phyloP scores from a whole-genome alignment of 2,797 vertebrate genomes.

The Takifugu ocellatus region DNA sequence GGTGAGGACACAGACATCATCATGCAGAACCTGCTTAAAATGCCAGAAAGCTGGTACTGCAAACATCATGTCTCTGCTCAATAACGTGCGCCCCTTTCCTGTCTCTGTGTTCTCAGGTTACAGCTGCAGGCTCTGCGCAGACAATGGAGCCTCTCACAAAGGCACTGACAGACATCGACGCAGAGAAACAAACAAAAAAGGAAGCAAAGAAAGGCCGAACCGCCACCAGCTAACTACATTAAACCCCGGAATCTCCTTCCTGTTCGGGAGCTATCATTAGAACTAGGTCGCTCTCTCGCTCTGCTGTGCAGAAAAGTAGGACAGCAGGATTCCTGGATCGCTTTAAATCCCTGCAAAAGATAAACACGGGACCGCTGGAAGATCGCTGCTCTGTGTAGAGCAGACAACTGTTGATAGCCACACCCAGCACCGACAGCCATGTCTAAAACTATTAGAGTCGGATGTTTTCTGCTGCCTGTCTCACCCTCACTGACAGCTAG shows the following conservation, averaged over 20 bases:
- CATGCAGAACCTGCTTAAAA: constrained; percentile 8
- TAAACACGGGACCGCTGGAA: constrained; percentile 61
- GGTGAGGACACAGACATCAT: background rate
- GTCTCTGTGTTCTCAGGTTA: constrained; percentile 49
- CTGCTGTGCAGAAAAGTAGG: constrained; percentile 49
- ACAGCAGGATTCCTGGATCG: constrained; percentile 66
- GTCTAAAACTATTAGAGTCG: constrained; percentile 60
- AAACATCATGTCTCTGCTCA: constrained; percentile 17
- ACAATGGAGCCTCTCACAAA: constrained; percentile 53
- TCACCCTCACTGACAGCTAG: constrained; percentile 54
- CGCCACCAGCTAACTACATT: constrained; percentile 45
- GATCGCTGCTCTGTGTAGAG: constrained; percentile 43
- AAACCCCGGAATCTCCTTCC: constrained; percentile 58
- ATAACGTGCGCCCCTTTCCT: constrained; percentile 21
- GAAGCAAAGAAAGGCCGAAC: constrained; percentile 35
- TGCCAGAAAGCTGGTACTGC: constrained; percentile 23
- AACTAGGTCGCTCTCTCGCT: constrained; percentile 56
- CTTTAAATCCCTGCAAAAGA: constrained; percentile 68
- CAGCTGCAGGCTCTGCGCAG: constrained; percentile 43
- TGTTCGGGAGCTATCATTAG: constrained; percentile 41
- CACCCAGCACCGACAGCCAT: constrained; percentile 50
- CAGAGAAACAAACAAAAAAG: constrained; percentile 33
- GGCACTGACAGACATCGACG: constrained; percentile 29
- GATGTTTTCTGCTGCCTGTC: constrained; percentile 48
- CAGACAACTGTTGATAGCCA: constrained; percentile 57